Evolutionary conservation across 2,113 vertebrate species (phyloP).

Genomic region (Mirounga angustirostris): DNA sequence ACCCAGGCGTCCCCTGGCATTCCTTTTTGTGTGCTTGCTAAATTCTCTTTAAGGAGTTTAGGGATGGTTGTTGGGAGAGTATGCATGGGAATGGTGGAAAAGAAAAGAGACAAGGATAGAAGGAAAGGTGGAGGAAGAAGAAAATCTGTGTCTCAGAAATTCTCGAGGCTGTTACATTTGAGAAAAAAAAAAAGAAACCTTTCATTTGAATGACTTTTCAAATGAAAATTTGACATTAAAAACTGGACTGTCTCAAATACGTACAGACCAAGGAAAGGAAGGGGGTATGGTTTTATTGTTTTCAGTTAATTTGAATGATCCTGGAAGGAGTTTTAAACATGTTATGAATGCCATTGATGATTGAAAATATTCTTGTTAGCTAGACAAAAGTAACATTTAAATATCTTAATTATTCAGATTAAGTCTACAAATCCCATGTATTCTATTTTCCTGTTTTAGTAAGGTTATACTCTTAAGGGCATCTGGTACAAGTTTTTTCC

Average conservation of each 20-base stretch:
- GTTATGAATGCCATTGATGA: neutral
- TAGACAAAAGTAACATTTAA: neutral
- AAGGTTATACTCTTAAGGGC: neutral
- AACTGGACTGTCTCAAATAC: neutral
- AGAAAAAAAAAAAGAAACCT: neutral
- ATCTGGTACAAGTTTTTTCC: neutral
- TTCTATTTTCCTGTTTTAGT: neutral
- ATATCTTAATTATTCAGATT: neutral
- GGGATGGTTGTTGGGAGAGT: neutral
- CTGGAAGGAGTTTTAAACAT: neutral
- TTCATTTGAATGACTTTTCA: constrained; percentile 22
- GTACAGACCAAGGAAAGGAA: neutral
- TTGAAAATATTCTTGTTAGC: neutral
- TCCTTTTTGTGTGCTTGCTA: neutral
- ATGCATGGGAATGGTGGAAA: neutral
- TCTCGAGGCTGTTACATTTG: neutral
- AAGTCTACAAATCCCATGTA: neutral
- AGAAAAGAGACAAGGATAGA: neutral
- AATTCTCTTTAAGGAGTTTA: neutral
- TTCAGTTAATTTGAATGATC: constrained; percentile 2
- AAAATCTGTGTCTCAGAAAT: neutral
- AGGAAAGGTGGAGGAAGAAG: neutral
- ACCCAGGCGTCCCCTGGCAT: no score
- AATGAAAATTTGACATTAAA: constrained; percentile 11
- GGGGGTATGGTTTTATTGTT: neutral